phyloP scores from a whole-genome alignment of 2,797 vertebrate species.

The Philypnodon macrostomus region DNA sequence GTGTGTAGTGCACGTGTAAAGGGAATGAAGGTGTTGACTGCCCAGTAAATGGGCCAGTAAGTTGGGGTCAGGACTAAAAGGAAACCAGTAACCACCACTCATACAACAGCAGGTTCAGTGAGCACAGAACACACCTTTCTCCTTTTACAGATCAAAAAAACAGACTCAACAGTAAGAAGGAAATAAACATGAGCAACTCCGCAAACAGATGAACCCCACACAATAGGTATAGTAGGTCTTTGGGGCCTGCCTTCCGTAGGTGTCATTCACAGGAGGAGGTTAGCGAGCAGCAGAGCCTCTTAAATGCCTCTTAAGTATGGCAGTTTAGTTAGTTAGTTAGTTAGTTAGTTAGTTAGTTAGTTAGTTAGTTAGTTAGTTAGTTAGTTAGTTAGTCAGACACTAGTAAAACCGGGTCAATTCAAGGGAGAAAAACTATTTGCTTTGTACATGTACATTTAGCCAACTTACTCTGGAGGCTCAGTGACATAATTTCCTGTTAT shows the following conservation, averaged over 20 bases:
- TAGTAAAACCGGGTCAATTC: no score
- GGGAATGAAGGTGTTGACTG: slow-evolving; percentile 4
- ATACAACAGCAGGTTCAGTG: slow-evolving; percentile 60
- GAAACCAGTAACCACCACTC: slow-evolving; percentile 54
- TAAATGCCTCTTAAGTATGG: no score
- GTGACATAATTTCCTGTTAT: slow-evolving; percentile 70
- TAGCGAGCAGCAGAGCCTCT: slow-evolving; percentile 24
- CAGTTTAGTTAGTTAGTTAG: no score
- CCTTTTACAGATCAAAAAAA: slow-evolving; percentile 12
- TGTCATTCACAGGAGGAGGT: slow-evolving; percentile 15
- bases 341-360: no score
- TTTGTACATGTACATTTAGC: slow-evolving; percentile 10
- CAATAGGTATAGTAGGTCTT: no score
- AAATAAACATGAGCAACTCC: slow-evolving; percentile 24
- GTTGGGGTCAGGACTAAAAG: slow-evolving; percentile 54
- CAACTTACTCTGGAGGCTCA: slow-evolving; percentile 12
- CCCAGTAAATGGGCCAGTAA: slow-evolving; percentile 1
- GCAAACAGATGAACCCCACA: no score
- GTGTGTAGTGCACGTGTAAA: background rate
- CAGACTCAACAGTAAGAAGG: slow-evolving; percentile 25
- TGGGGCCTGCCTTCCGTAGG: slow-evolving; percentile 2
- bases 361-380: no score
- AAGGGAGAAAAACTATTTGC: background rate
- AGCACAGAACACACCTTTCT: slow-evolving; percentile 15
- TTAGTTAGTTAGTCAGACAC: no score